phyloP scores from a whole-genome alignment of 1,140 invertebrate species.

The Temnothorax longispinosus region DNA sequence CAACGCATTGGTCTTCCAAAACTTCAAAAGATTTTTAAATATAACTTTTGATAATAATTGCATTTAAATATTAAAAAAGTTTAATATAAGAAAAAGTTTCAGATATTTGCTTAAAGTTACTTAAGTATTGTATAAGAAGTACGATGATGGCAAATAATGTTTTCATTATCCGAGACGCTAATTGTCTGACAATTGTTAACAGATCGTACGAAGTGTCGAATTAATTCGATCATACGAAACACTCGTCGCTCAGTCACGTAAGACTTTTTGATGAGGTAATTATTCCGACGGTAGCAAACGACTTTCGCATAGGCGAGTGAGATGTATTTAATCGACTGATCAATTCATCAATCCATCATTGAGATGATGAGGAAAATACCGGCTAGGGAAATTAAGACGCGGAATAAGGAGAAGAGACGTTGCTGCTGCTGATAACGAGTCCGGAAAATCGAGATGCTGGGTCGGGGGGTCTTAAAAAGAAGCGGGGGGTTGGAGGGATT shows the following conservation, averaged over 20 bases:
- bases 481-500: constrained; percentile 22
- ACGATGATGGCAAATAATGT: background rate
- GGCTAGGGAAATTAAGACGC: background rate
- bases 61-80: background rate
- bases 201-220: background rate
- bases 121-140: background rate
- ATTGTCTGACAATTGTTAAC: constrained; percentile 5
- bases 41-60: background rate
- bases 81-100: background rate
- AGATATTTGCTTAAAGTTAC: background rate
- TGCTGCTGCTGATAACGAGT: constrained; percentile 8
- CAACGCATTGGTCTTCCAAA: background rate
- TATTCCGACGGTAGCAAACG: background rate
- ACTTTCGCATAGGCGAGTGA: background rate
- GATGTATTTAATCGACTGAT: constrained; percentile 18
- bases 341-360: background rate
- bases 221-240: background rate
- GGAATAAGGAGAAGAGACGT: background rate
- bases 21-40: background rate
- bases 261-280: constrained; percentile 23
- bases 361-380: background rate
- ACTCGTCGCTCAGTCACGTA: background rate
- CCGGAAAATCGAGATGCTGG: constrained; percentile 16
- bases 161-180: background rate
- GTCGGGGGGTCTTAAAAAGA: background rate